Base-by-base conservation (phyloP, 1,140 invertebrate species). In the Musca domestica region DNA sequence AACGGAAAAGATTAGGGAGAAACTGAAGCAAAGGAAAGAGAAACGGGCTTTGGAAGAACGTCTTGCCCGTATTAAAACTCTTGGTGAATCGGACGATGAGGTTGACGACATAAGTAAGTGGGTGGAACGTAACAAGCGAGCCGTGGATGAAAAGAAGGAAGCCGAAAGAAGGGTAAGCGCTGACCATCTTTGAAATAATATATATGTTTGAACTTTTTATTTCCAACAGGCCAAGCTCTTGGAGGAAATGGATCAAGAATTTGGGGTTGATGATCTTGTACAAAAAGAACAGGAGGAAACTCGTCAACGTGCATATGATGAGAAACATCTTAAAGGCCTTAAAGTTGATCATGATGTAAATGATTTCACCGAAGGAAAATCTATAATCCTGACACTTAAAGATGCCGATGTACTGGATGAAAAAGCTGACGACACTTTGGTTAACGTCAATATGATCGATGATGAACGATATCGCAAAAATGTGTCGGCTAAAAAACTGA, bases 391-490 rank as follows among this genome's bases (percentile, higher is more conserved):
- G 68, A 99, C 98, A 1, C 84, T 99, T 19, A 93, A 98, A 82
- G 98, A 99, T 85, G 90, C 92, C 82, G 91, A 88, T 75, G 90
- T 99, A 23, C 84, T 99, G 27, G 92, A 95, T 71, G 92, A 95
- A 69, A 92, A 96, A 61, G 90, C 92, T 64, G 88, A 87, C 3
- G 98, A 99, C 84, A 90, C 95, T 15, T 85, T 99, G 22, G 89
- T 98, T 22, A 99, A 99, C 86, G 94, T 98, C 2, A 99, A 99
- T 82, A 90, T 99, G 78, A 77, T 95, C 0, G 97, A 99, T 78
- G 89, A 96, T 75, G 97, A 99, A 82, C 87, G 88, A 64, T 95
- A 95, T 76, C 91, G 92, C 73, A 93, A 91, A 85, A 98, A 96
- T 86, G 84, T 94, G 52, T 87, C 92, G 70, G 90, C 92, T 74